Conservation (phyloP, 2,888 invertebrate genomes). For the Salpingus planirostris region DNA sequence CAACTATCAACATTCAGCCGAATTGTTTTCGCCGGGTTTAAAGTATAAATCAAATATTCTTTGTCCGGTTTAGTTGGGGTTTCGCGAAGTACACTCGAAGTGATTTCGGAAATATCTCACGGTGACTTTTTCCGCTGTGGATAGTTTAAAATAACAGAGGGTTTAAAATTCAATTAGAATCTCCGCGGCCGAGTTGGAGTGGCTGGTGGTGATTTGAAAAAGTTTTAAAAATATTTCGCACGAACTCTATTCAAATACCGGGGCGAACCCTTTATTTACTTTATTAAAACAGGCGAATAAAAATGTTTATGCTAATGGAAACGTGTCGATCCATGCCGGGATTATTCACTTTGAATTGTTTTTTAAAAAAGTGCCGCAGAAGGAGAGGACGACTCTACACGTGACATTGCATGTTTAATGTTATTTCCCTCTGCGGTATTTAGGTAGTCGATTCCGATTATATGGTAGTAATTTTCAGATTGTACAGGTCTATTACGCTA, state of each 20-base stretch:
- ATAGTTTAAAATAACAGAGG: not conserved
- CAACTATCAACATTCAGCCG: conserved; percentile 19
- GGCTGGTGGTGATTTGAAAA: conserved; percentile 17
- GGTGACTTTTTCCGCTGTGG: not conserved
- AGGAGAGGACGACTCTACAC: conserved; percentile 16
- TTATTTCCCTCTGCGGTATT: too few species aligned
- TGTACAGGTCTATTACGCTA: conserved; percentile 2
- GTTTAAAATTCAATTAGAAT: conserved; percentile 2
- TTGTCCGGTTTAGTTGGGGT: too few species aligned
- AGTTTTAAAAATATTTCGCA: conserved; percentile 22
- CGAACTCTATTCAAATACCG: too few species aligned
- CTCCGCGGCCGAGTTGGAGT: conserved; percentile 7
- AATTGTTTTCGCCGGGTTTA: too few species aligned
- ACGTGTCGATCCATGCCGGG: conserved; percentile 24
- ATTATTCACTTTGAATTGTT: conserved; percentile 22
- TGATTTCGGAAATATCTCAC: too few species aligned
- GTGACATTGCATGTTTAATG: conserved; percentile 14
- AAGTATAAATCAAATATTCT: too few species aligned
- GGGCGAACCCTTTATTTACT: conserved; percentile 24
- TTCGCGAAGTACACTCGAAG: too few species aligned
- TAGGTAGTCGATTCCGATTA: too few species aligned
- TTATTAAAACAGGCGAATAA: conserved; percentile 21
- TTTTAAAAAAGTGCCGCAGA: conserved; percentile 19
- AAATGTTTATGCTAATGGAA: conserved; percentile 26
- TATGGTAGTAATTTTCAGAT: conserved; percentile 1